Base-by-base conservation (phyloP, 1,140 invertebrate species). In the Zaprionus vittiger region DNA sequence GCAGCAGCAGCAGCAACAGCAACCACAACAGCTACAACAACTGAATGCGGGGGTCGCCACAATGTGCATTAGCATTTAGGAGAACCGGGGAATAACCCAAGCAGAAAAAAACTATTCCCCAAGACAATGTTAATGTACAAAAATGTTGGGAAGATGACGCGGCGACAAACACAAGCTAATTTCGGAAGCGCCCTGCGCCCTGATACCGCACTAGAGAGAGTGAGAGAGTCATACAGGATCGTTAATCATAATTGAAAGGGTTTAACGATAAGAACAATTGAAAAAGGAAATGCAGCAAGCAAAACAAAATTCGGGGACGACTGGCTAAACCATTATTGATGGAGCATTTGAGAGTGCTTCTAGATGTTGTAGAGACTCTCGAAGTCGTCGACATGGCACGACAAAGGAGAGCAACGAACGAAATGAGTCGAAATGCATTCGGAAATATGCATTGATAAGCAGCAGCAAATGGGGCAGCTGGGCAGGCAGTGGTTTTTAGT, bases 221-320 rank as follows among this genome's bases (percentile, higher is more conserved):
- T 17, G 22, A 37, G 34, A 28, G n/a, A 38, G 59, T 12, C 12
- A 9, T 38, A 5, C 49, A 24, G 47, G 47, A 71, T 87, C 84
- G 84, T 87, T 89, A 89, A 87, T 87, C 84, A 87, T 87, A 79
- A 89, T 89, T 84, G 78, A 89, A 83, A 77, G 81, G 81, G 78
- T 81, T 80, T 12, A 47, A 57, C 57, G 44, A 79, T 73, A 73
- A 77, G 66, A 77, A 72, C 70, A 80, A 77, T 80, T 69, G 68
- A 68, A 75, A 63, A 64, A 17, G 41, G 69, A 79, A 65, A 71
- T 56, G 38, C 65, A 55, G 47, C 37, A 44, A 11, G 37, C 17
- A 73, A 68, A 57, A 54, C 28, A 54, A 56, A 34, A 28, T 68
- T 66, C 44, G 34, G 52, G 55, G 20, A 44, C 38, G 59, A 34